Evolutionary conservation across 1,140 invertebrate genomes (phyloP).

Genomic region (Araneus ventricosus): DNA sequence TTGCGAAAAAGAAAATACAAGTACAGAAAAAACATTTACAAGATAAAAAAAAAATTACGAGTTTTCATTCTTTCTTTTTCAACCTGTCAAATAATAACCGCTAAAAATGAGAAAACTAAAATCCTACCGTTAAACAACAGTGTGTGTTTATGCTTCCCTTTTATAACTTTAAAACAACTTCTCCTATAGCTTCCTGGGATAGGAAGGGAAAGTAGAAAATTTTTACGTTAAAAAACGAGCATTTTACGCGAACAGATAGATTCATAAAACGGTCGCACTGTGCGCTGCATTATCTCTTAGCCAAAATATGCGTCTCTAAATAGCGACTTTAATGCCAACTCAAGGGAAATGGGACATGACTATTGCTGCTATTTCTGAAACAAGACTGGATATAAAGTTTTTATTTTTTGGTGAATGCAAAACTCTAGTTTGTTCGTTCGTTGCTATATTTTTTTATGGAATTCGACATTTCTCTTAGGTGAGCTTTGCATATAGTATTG

Average conservation of each 20-base stretch:
- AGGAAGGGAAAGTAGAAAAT: not conserved
- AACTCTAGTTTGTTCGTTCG: not conserved
- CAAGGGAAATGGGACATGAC: not conserved
- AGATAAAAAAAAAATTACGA: not conserved
- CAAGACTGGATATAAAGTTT: too few relatives aligned
- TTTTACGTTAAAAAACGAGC: not conserved
- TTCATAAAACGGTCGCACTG: not conserved
- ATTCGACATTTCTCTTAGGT: too few relatives aligned
- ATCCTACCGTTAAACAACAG: not conserved
- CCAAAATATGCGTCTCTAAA: constrained; percentile 11
- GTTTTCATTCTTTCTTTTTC: not conserved
- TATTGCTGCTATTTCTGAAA: not conserved
- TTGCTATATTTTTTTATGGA: not conserved
- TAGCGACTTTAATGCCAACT: not conserved
- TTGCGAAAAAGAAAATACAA: not conserved
- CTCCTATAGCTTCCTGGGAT: not conserved
- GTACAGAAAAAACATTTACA: not conserved
- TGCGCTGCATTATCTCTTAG: not conserved
- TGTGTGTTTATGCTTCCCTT: not conserved
- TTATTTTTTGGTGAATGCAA: not conserved
- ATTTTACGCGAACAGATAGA: constrained; percentile 10
- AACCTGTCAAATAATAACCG: not conserved
- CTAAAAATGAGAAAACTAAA: not conserved
- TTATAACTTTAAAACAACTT: constrained; percentile 28
- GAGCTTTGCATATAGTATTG: too few relatives aligned